Evolutionary conservation across 2,797 vertebrate species (phyloP).

Genomic region (Sphenopsis melanotis): DNA sequence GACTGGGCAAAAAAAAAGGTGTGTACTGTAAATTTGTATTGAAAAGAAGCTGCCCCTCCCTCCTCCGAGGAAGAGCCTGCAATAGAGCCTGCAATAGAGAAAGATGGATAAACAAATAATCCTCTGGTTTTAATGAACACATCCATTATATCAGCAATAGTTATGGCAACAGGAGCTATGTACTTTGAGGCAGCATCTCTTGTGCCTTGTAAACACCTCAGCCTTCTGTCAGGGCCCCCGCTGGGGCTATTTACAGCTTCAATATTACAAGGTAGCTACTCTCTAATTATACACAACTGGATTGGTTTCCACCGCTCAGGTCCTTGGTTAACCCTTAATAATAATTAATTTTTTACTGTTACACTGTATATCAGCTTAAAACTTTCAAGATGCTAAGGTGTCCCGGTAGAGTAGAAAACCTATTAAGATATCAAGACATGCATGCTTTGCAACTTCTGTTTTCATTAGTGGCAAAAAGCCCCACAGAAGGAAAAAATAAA

Average conservation of each 20-base stretch:
- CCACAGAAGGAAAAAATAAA: background rate
- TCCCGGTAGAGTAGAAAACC: constrained; percentile 67
- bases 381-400: constrained; percentile 65
- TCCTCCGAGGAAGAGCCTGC: constrained; percentile 2
- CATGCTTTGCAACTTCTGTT: constrained; percentile 67
- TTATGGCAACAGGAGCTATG: constrained; percentile 61
- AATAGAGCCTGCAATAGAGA: constrained; percentile 16
- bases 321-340: constrained; percentile 72
- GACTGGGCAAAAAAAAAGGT: constrained; percentile 32
- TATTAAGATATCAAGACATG: constrained; percentile 71
- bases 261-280: constrained; percentile 70
- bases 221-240: constrained; percentile 68
- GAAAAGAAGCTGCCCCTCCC: background rate
- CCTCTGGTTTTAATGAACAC: constrained; percentile 73
- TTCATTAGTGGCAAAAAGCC: constrained; percentile 64
- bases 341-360: constrained; percentile 72
- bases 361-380: constrained; percentile 69
- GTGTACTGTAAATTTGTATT: constrained; percentile 5
- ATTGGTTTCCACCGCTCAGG: constrained; percentile 34
- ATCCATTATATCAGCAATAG: constrained; percentile 73
- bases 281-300: constrained; percentile 76
- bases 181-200: constrained; percentile 68
- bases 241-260: constrained; percentile 73
- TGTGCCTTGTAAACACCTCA: constrained; percentile 77
- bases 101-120: constrained; percentile 71